Evolutionary conservation across 1,140 invertebrate genomes (phyloP).

Genomic region (Nasonia vitripennis): DNA sequence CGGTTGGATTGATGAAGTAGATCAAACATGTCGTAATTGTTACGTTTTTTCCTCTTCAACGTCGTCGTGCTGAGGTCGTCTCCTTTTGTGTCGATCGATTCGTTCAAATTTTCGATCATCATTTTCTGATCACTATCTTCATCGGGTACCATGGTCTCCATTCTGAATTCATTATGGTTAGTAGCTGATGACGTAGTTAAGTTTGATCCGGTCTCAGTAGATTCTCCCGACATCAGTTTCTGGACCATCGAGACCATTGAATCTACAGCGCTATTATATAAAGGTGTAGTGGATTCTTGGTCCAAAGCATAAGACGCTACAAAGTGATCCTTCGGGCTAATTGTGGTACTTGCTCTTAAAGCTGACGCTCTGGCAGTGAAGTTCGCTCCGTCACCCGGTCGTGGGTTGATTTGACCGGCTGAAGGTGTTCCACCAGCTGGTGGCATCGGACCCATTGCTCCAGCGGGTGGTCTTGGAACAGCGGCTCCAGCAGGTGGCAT

Average conservation of each 20-base stretch:
- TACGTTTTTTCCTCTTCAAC: slow-evolving; percentile 25
- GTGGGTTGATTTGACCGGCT: not conserved
- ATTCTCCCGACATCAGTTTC: not conserved
- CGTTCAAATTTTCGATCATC: not conserved
- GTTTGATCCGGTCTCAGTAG: not conserved
- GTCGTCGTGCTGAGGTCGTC: not conserved
- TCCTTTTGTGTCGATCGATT: not conserved
- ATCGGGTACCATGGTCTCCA: not conserved
- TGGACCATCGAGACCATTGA: not conserved
- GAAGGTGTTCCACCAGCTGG: not conserved
- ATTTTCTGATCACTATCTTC: not conserved
- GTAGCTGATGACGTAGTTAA: not conserved
- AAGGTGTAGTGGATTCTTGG: too few relatives aligned
- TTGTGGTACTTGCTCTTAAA: not conserved
- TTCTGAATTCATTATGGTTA: not conserved
- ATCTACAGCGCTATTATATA: too few relatives aligned
- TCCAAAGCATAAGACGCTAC: too few relatives aligned
- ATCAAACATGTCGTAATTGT: slow-evolving; percentile 32
- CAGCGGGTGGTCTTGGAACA: not conserved
- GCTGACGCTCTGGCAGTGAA: not conserved
- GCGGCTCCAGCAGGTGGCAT: not conserved
- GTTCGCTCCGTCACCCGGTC: not conserved
- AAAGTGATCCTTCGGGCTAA: too few relatives aligned
- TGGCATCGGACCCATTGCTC: not conserved
- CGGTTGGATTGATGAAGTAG: slow-evolving; percentile 23